Conservation (phyloP, 2,113 vertebrate species). For the Dolichotis patagonum region DNA sequence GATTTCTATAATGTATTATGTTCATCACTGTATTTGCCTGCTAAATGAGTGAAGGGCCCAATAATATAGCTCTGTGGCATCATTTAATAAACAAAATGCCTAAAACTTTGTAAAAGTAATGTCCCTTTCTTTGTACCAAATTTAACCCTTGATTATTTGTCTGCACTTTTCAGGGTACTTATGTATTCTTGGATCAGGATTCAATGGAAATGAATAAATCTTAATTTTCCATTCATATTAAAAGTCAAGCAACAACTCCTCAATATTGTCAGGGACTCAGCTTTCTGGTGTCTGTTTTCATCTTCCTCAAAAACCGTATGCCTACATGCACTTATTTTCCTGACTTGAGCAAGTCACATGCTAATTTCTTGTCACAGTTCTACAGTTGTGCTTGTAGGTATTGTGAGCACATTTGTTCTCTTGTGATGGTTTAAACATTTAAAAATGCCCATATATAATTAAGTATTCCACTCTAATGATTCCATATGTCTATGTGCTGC, state of each 20-base stretch:
- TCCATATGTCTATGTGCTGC: background rate
- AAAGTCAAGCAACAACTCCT: background rate
- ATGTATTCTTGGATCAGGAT: background rate
- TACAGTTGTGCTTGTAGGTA: background rate
- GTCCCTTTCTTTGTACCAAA: background rate
- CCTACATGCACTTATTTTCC: background rate
- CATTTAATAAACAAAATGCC: background rate
- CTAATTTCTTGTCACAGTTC: background rate
- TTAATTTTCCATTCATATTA: background rate
- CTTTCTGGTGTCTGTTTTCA: background rate
- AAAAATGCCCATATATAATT: background rate
- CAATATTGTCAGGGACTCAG: background rate
- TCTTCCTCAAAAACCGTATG: background rate
- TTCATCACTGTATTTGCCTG: background rate
- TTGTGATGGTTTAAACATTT: conserved; percentile 3
- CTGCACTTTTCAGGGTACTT: background rate
- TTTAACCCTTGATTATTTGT: background rate
- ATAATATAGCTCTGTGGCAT: background rate
- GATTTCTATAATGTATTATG: background rate
- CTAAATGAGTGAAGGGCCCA: background rate
- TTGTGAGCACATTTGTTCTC: background rate
- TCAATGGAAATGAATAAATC: background rate
- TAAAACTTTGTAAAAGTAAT: background rate
- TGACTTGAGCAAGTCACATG: background rate
- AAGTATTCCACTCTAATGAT: conserved; percentile 9